phyloP scores from a whole-genome alignment of 2,888 invertebrate genomes.

The Lysandra bellargus region DNA sequence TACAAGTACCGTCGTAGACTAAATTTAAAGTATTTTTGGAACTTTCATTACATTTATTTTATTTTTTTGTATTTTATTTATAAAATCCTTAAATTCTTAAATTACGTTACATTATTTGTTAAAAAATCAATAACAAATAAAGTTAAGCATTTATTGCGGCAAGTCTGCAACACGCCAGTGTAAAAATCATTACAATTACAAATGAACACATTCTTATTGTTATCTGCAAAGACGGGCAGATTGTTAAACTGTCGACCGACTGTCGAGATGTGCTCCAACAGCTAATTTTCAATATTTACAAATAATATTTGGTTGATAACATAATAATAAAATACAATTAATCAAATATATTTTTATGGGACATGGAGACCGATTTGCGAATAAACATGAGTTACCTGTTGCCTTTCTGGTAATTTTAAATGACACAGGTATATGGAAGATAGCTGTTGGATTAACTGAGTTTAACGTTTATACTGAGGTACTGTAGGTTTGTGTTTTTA shows the following conservation, averaged over 20 bases:
- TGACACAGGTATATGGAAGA: background rate
- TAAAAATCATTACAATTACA: slow-evolving; percentile 22
- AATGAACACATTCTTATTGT: slow-evolving; percentile 20
- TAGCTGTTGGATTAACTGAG: background rate
- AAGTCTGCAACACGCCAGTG: background rate
- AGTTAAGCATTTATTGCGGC: background rate
- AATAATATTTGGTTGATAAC: background rate
- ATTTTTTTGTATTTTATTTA: slow-evolving; percentile 28
- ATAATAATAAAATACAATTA: no score
- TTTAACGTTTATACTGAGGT: background rate
- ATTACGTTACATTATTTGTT: background rate
- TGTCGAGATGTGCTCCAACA: background rate
- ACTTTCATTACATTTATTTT: slow-evolving; percentile 23
- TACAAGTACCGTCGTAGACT: background rate
- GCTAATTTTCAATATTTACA: background rate
- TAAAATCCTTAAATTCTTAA: background rate
- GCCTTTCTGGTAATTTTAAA: background rate
- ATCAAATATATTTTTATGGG: no score
- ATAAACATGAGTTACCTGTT: background rate
- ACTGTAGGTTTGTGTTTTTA: background rate
- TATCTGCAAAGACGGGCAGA: background rate
- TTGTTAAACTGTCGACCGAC: slow-evolving; percentile 1
- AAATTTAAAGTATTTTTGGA: slow-evolving; percentile 26
- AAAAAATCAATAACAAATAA: background rate
- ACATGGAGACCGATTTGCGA: no score